Conservation (phyloP, 2,113 vertebrate species). For the Gadus macrocephalus region DNA sequence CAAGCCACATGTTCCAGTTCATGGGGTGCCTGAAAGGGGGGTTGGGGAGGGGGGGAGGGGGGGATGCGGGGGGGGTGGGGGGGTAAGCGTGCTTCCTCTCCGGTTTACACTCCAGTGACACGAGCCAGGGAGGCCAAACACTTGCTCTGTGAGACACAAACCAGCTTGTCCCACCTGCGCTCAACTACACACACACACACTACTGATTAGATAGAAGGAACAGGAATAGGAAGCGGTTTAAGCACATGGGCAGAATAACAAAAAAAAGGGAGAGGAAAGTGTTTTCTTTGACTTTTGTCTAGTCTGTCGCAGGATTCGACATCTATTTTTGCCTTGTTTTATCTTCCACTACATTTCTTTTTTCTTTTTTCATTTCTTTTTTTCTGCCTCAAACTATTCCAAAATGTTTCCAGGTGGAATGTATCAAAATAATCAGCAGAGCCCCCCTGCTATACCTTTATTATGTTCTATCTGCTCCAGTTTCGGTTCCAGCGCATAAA, state of each 20-base stretch:
- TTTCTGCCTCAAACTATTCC: not conserved
- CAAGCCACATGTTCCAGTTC: conserved; percentile 60
- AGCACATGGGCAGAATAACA: conserved; percentile 12
- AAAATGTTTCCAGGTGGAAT: conserved; percentile 17
- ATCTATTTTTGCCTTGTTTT: conserved; percentile 8
- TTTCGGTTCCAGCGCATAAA: conserved; percentile 39
- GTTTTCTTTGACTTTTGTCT: conserved; percentile 29
- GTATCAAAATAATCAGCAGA: conserved; percentile 33
- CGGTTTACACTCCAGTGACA: conserved; percentile 57
- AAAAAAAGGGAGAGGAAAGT: not conserved
- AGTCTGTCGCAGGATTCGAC: not conserved
- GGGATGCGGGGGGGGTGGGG: too few relatives aligned
- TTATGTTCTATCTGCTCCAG: conserved; percentile 22
- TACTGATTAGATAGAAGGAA: conserved; percentile 60
- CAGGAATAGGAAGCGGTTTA: conserved; percentile 23
- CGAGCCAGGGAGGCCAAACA: conserved; percentile 47
- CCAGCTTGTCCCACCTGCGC: conserved; percentile 57
- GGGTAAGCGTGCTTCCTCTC: conserved; percentile 48
- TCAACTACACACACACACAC: conserved; percentile 20
- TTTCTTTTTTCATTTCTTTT: not conserved
- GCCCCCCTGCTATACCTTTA: conserved; percentile 23
- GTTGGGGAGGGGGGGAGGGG: too few relatives aligned
- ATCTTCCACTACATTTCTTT: conserved; percentile 6
- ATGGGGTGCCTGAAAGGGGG: conserved; percentile 39
- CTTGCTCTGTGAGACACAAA: conserved; percentile 56